Percentiles rank a stretch among this genome's conserved stretches.
phyloP scores from a whole-genome alignment of 2,113 vertebrate species.

The Oreochromis tanganicae region DNA sequence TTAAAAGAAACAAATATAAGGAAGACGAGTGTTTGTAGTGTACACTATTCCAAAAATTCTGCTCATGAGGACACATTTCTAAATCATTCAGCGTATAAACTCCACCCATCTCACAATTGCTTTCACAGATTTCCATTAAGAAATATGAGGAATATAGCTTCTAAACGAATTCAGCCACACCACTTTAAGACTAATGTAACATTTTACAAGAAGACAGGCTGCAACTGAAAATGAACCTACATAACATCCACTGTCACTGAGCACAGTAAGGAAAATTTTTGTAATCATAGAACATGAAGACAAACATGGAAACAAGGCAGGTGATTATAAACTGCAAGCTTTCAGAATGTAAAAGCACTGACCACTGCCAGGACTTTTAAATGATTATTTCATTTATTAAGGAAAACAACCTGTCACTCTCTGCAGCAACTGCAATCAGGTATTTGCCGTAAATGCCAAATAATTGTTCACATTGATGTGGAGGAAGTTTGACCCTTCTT shows the following conservation, averaged over 20 bases:
- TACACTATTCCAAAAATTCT: not conserved
- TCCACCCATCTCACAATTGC: not conserved
- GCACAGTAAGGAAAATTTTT: not conserved
- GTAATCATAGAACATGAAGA: not conserved
- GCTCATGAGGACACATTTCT: not conserved
- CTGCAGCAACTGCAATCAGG: not conserved
- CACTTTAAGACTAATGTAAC: not conserved
- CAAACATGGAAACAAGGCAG: not conserved
- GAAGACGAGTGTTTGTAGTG: not conserved
- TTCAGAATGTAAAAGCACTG: not conserved
- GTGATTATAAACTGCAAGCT: not conserved
- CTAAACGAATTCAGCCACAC: not conserved
- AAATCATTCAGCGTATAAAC: not conserved
- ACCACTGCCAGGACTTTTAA: not conserved
- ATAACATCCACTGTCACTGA: not conserved
- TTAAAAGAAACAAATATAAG: not conserved
- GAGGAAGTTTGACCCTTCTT: not conserved
- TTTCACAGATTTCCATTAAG: not conserved
- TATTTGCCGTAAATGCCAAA: not conserved
- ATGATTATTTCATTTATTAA: rapidly evolving
- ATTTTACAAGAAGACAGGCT: not conserved
- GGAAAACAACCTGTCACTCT: rapidly evolving
- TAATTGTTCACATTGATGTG: not conserved
- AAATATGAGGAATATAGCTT: not conserved
- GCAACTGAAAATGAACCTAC: not conserved